A percentile compares a stretch with the other conserved stretches of the same genome.
Evolutionary conservation across 2,888 invertebrate species (phyloP).

Genomic region (Caenorhabditis sinica): DNA sequence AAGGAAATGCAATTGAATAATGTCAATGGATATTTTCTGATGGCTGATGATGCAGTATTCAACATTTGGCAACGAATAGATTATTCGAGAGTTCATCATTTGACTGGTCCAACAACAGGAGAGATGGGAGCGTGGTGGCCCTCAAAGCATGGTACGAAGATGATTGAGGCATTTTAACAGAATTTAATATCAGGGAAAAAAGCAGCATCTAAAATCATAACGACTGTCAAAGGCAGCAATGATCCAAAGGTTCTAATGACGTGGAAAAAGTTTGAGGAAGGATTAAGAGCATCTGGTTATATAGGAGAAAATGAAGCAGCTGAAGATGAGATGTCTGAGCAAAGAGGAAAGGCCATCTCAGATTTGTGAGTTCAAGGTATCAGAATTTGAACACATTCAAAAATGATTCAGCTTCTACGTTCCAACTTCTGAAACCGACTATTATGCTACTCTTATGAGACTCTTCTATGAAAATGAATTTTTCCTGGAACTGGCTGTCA

Average conservation of each 20-base stretch:
- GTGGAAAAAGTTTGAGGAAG: conserved; percentile 38
- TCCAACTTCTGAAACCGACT: conserved; percentile 27
- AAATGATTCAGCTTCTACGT: conserved; percentile 45
- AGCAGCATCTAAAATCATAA: background rate
- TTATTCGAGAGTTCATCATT: conserved; percentile 37
- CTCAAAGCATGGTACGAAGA: background rate
- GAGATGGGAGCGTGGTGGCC: background rate
- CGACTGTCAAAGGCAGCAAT: background rate
- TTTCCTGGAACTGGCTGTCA: conserved; percentile 54
- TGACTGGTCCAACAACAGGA: background rate
- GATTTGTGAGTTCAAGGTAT: conserved; percentile 47
- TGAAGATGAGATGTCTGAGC: conserved; percentile 7
- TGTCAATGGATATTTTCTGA: conserved; percentile 52
- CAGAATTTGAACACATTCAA: background rate
- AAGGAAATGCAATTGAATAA: conserved; percentile 48
- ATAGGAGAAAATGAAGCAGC: conserved; percentile 16
- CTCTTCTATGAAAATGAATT: conserved; percentile 43
- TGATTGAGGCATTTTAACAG: background rate
- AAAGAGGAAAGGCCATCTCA: conserved; percentile 27
- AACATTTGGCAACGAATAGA: conserved; percentile 63
- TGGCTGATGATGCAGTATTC: conserved; percentile 61
- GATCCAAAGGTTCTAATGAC: conserved; percentile 11
- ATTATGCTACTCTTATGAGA: conserved; percentile 50
- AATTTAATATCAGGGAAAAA: background rate
- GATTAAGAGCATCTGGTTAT: conserved; percentile 31